Percentiles rank a stretch among this genome's conserved stretches.
Conservation (phyloP, 2,888 invertebrate species). For the Caenorhabditis sp. region DNA sequence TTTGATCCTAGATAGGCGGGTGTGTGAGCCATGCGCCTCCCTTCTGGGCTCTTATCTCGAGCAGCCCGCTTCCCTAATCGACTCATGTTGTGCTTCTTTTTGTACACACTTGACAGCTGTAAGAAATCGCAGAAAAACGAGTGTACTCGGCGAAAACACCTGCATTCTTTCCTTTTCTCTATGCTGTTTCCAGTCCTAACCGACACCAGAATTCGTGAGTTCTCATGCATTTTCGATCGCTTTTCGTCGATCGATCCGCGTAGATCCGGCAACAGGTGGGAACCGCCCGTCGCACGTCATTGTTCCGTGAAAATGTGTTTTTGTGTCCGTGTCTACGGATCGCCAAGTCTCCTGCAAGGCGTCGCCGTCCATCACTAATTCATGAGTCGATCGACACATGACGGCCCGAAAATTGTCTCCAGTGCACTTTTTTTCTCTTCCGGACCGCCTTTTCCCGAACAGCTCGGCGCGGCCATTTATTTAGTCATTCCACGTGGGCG, state of each 20-base stretch:
- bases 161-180: neutral
- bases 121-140: slow-evolving; percentile 2
- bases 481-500: slow-evolving; percentile 5
- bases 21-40: neutral
- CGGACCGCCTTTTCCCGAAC: neutral
- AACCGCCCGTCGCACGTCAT: slow-evolving; percentile 2
- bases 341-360: neutral
- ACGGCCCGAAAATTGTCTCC: slow-evolving; percentile 20
- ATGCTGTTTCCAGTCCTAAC: neutral
- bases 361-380: slow-evolving; percentile 35
- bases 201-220: slow-evolving; percentile 6
- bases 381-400: slow-evolving; percentile 49
- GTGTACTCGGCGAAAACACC: slow-evolving; percentile 15
- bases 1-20: slow-evolving; percentile 42
- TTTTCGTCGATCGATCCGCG: neutral
- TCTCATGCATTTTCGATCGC: slow-evolving; percentile 13
- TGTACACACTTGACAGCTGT: slow-evolving; percentile 37
- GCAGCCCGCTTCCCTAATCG: slow-evolving; percentile 19
- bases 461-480: neutral
- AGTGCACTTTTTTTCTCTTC: slow-evolving; percentile 34
- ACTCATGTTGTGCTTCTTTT: slow-evolving; percentile 15
- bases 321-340: slow-evolving; percentile 4
- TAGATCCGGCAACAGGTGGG: neutral
- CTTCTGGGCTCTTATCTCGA: slow-evolving; percentile 31
- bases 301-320: slow-evolving; percentile 22